These are phyloP conservation scores for Thamnophis sirtalis DNA, from an alignment of 2,113 vertebrate species.

Conservation along the genomic window DNA sequence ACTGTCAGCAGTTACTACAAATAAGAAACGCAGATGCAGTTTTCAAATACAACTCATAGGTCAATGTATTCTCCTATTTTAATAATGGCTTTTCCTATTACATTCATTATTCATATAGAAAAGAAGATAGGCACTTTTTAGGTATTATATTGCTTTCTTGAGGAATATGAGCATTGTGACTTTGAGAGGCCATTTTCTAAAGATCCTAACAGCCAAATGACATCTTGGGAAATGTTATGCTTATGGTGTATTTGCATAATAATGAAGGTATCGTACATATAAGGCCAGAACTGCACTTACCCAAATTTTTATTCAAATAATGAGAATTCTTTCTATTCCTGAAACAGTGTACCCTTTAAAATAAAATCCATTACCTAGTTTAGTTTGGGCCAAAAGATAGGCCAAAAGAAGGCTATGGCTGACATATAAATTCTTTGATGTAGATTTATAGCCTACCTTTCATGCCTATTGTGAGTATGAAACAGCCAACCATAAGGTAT, in stretches of 20 bases:
- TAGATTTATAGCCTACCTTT: not conserved
- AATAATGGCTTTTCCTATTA: slow-evolving; percentile 55
- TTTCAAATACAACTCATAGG: slow-evolving; percentile 42
- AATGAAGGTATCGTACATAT: slow-evolving; percentile 62
- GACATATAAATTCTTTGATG: not conserved
- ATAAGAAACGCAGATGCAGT: slow-evolving; percentile 45
- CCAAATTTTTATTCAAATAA: slow-evolving; percentile 58
- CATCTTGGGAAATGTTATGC: slow-evolving; percentile 63
- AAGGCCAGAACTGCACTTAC: slow-evolving; percentile 56
- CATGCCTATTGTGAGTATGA: not conserved
- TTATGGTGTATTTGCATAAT: slow-evolving; percentile 57
- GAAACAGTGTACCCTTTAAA: slow-evolving; percentile 39
- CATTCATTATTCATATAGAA: slow-evolving; percentile 60
- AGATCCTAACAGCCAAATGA: slow-evolving; percentile 65
- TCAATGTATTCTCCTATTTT: slow-evolving; percentile 56
- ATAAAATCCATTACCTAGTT: slow-evolving; percentile 26
- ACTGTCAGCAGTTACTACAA: slow-evolving; percentile 44
- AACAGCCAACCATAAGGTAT: not conserved
- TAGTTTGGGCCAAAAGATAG: slow-evolving; percentile 24
- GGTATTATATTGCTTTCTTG: slow-evolving; percentile 58
- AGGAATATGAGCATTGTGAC: slow-evolving; percentile 60
- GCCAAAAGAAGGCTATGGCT: slow-evolving; percentile 23
- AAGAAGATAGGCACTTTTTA: slow-evolving; percentile 57
- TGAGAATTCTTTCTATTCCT: slow-evolving; percentile 18
- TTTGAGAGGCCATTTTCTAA: slow-evolving; percentile 65